These are phyloP conservation scores for Trididemnum nubilum DNA, from an alignment of 23 tunicate genomes.

Conservation along the genomic window DNA sequence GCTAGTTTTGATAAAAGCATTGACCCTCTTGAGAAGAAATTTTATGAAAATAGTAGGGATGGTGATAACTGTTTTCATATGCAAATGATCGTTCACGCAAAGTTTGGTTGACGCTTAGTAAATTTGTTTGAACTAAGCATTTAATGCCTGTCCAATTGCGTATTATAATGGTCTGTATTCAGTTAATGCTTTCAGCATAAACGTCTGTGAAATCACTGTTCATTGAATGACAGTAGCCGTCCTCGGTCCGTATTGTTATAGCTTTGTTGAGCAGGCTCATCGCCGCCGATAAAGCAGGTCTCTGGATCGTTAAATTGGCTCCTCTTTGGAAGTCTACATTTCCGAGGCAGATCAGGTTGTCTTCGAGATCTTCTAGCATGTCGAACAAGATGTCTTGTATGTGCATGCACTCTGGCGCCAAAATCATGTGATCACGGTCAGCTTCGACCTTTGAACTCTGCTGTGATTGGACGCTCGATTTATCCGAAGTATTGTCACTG, in stretches of 20 bases:
- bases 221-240: constrained; percentile 45
- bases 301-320: constrained; percentile 40
- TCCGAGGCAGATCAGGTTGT: constrained; percentile 55
- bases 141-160: no score
- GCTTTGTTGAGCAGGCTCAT: constrained; percentile 61
- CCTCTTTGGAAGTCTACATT: constrained; percentile 58
- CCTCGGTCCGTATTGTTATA: constrained; percentile 33
- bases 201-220: constrained; percentile 65
- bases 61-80: no score
- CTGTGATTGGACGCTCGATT: neutral
- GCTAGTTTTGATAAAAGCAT: no score
- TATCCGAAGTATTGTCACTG: neutral
- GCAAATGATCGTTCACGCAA: no score
- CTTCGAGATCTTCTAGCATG: constrained; percentile 88
- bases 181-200: constrained; percentile 41
- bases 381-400: constrained; percentile 79
- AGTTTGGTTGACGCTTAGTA: no score
- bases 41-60: no score
- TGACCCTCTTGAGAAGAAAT: no score
- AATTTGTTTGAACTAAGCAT: no score
- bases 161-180: no score
- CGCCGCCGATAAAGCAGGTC: constrained; percentile 27
- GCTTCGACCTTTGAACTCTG: constrained; percentile 38
- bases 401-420: constrained; percentile 53
- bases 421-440: constrained; percentile 12